These are phyloP conservation scores for Cololabis saira DNA, from an alignment of 2,113 vertebrate species.

Conservation along the genomic window DNA sequence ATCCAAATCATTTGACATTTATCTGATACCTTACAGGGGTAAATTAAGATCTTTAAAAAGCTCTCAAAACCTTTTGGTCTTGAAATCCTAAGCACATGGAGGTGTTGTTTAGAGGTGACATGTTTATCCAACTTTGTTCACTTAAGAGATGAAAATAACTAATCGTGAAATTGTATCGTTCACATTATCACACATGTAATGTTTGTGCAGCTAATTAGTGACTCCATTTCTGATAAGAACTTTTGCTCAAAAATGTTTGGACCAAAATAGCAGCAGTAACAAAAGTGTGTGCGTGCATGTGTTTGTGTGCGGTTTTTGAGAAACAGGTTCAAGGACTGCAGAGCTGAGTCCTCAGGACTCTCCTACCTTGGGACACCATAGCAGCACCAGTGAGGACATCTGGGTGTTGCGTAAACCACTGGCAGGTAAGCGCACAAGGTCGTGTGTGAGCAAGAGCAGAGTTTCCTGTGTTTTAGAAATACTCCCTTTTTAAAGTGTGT, in stretches of 20 bases:
- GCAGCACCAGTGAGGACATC: constrained; percentile 88
- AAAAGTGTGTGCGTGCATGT: constrained; percentile 43
- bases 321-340: constrained; percentile 87
- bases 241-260: neutral
- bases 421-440: constrained; percentile 81
- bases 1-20: too few relatives aligned
- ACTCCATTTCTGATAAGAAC: constrained; percentile 1
- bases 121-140: neutral
- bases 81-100: too few relatives aligned
- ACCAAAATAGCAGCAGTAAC: constrained; percentile 10
- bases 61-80: too few relatives aligned
- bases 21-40: too few relatives aligned
- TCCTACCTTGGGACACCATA: constrained; percentile 80
- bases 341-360: constrained; percentile 91
- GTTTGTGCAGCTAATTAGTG: constrained; percentile 1
- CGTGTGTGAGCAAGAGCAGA: neutral
- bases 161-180: neutral
- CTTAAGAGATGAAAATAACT: neutral
- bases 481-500: neutral
- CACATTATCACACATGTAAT: neutral
- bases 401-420: constrained; percentile 97
- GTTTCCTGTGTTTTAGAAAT: neutral
- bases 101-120: too few relatives aligned
- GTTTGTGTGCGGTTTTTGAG: constrained; percentile 41
- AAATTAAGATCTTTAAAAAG: too few relatives aligned